Base-by-base conservation (phyloP, 2,113 vertebrate genomes). In the Cyprinodon variegatus region DNA sequence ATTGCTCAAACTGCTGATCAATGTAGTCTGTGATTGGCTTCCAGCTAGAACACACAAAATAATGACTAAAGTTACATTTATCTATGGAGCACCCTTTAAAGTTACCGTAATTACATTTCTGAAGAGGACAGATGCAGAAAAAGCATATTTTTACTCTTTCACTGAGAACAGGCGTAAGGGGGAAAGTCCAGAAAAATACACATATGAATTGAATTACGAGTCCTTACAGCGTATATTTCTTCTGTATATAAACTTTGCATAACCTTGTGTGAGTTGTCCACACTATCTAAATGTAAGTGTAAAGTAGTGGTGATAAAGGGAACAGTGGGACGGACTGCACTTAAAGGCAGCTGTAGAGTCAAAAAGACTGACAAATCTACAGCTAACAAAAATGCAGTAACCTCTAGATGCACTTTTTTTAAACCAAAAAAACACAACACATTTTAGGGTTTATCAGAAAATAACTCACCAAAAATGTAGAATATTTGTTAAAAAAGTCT, bases 1-100 rank as follows among this genome's bases (percentile, higher is more conserved):
- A 99, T 72, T 99, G 98, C 48, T 99, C 98, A 78, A 99, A 99
- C 92, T 99, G 98, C 92, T 99, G 97, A 90, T 99, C 98, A 11
- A 99, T 97, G 70, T 99, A 99, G 88, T 99, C 98, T 0, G 97
- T 98, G 91, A 99, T 96, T 4, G 97, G 95, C 90, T 97, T 98
- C 98, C 98, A 99, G 91, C 98, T 99, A 43, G 4, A 22, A 78
- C 36, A 87, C 40, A 90, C 53, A 86, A 57, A 87, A 29, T 29
- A 57, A n/a, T 57, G 8, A 9, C 20, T 15, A 57, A n/a, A 9
- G 8, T n/a, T 3, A 57, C 5, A n/a, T n/a, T 57, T 57, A 57
- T n/a, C n/a, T 53, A 17, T 20, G 8, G 5, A 1, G 1, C 50
- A 20, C 6, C 13, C 20, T 57, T 57, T 8, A 20, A 57, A n/a